Evolutionary conservation across 1,140 invertebrate genomes (phyloP), one percentile per base, ranked within the genome.

Genomic region (Pseudomyrmex sp.): DNA sequence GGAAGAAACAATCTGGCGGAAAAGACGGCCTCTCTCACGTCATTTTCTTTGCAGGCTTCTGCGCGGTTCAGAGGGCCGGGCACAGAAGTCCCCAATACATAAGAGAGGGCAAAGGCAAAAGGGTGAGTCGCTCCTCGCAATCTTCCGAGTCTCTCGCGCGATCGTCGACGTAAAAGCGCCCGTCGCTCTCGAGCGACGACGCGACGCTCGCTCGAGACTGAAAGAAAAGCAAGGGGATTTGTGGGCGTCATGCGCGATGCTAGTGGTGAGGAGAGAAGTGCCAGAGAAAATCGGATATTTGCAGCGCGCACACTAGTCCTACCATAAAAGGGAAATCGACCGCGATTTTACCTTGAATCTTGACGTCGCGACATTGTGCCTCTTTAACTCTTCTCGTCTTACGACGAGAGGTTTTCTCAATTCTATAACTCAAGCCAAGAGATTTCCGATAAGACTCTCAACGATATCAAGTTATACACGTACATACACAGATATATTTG

Each of bases 31-130:
- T 83, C 87, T 83, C 82, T 84, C 74, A 70, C n/a, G 82, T 91
- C 89, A 85, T 89, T 89, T 62, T 85, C 75, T 89, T 94, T 95
- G 59, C 92, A 97, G 96, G 95, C 92, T 98, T 96, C 91, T 98
- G 97, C 92, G 96, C 97, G 59, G 96, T 98, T 61, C 97, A 97
- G 93, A 96, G 97, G 89, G 96, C 96, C 35, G 96, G 96, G 70
- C 96, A 97, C 89, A 95, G 35, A 35, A 35, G 95, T 18, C 96
- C 96, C 92, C 96, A 97, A 92, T 96, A 96, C 83, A 97, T 97
- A 87, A 95, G 95, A 73, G 97, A 97, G 91, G 96, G 96, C 82
- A 96, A 96, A 91, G 96, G 96, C 84, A 97, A 96, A 92, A 93
- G 97, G 93, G 97, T 97, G 94, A 96, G 96, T 94, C 54, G 20